Percentiles rank a stretch among this genome's conserved stretches.
phyloP scores from a whole-genome alignment of 2,113 vertebrate genomes.

The human (Homo sapiens) region GRCh38 chr4:116572001-116572500 shows the following conservation, averaged over 20 bases:
- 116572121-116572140: neutral
- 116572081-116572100: neutral
- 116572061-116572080: neutral
- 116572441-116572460: neutral
- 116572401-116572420: neutral
- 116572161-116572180: neutral
- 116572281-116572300: neutral
- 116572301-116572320: neutral
- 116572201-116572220: neutral
- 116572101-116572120: neutral
- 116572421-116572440: neutral
- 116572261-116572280: neutral
- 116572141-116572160: no score
- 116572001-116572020: neutral
- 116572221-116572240: neutral
- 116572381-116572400: neutral
- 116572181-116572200: neutral
- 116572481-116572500: neutral
- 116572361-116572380: neutral
- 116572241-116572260: neutral
- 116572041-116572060: neutral
- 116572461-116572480: neutral
- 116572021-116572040: neutral
- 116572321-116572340: neutral
- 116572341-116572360: neutral